These are phyloP conservation scores for Carabus problematicus DNA, from an alignment of 2,888 invertebrate genomes.

Conservation along the genomic window DNA sequence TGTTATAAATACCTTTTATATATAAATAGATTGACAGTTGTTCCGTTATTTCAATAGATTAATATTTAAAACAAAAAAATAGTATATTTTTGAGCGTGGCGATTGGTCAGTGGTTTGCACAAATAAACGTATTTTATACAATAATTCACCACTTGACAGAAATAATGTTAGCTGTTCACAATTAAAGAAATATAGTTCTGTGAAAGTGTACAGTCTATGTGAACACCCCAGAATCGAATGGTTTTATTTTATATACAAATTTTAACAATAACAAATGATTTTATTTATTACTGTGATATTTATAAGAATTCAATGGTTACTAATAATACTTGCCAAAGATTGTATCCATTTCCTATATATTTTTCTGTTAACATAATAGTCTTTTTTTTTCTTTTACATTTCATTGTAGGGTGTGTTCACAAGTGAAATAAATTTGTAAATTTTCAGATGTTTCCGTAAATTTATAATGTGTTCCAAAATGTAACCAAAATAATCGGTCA, in stretches of 20 bases:
- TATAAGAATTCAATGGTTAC: conserved; percentile 31
- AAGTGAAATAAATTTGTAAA: too few relatives aligned
- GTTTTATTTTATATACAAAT: background rate
- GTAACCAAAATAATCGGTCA: too few relatives aligned
- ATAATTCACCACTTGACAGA: background rate
- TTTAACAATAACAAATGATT: background rate
- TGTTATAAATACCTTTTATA: conserved; percentile 5
- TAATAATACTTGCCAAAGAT: conserved; percentile 39
- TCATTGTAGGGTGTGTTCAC: background rate
- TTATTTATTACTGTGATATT: conserved; percentile 40
- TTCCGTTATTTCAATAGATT: background rate
- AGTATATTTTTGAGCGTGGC: conserved; percentile 3
- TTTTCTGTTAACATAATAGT: too few relatives aligned
- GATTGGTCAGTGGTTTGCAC: conserved; percentile 9
- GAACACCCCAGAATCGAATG: conserved; percentile 14
- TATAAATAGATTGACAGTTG: background rate
- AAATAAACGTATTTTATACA: conserved; percentile 5
- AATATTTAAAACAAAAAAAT: conserved; percentile 7
- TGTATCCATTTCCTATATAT: conserved; percentile 21
- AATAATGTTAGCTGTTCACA: conserved; percentile 1
- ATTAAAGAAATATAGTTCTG: conserved; percentile 10
- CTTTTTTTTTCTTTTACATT: conserved; percentile 12
- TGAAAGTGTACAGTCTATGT: background rate
- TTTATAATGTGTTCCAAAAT: too few relatives aligned
- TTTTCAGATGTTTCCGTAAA: too few relatives aligned